Percentiles rank a stretch among this genome's conserved stretches.
phyloP scores from a whole-genome alignment of 2,113 vertebrate species.

The Cepphus grylle region DNA sequence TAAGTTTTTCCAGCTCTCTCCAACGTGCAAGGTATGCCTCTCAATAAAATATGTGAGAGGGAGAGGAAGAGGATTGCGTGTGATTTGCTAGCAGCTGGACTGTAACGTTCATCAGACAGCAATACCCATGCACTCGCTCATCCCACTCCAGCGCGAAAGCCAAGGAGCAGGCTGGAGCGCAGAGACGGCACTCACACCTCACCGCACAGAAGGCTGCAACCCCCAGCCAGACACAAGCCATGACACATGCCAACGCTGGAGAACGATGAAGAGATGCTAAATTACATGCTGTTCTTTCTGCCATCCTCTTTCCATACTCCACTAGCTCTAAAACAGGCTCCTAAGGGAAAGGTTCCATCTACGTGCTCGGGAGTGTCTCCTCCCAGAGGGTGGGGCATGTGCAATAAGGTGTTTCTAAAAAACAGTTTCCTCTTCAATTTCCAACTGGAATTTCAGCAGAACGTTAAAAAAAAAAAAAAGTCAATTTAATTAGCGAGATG shows the following conservation, averaged over 20 bases:
- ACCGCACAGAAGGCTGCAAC: not conserved
- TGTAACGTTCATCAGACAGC: not conserved
- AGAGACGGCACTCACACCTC: not conserved
- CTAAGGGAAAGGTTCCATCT: not conserved
- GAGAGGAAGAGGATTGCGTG: not conserved
- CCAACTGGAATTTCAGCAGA: not conserved
- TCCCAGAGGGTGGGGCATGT: not conserved
- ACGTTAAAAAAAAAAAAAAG: not conserved
- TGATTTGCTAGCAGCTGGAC: not conserved
- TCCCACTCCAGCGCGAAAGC: not conserved
- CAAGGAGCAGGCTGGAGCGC: not conserved
- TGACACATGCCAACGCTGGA: fast-evolving
- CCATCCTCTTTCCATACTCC: not conserved
- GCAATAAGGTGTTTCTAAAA: not conserved
- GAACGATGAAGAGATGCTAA: not conserved
- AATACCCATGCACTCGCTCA: not conserved
- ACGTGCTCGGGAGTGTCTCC: not conserved
- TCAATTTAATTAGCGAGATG: not conserved
- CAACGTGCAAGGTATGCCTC: not conserved
- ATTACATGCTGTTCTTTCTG: not conserved
- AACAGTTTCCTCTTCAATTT: not conserved
- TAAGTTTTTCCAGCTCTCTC: not conserved
- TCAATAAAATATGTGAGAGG: not conserved
- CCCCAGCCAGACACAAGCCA: not conserved
- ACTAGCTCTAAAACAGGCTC: not conserved